Evolutionary conservation across 1,140 invertebrate genomes (phyloP).

Genomic region (Ostrea edulis): DNA sequence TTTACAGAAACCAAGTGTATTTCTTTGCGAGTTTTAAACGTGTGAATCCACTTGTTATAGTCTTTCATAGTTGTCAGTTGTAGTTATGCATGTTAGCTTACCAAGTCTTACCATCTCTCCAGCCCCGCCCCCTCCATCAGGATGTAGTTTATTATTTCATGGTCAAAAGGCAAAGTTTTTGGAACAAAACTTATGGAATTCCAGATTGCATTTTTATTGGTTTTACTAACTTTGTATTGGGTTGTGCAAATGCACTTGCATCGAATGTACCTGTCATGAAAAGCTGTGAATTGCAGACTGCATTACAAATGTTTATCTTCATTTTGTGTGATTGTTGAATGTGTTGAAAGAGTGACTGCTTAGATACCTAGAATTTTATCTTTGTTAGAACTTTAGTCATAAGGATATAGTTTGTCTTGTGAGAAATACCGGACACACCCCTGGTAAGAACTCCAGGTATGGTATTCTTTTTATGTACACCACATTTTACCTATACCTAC

Average conservation of each 20-base stretch:
- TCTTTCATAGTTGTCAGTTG: conserved; percentile 34
- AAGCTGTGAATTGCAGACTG: neutral
- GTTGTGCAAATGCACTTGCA: conserved; percentile 31
- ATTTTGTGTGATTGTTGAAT: conserved; percentile 19
- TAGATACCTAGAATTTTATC: neutral
- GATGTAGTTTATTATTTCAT: neutral
- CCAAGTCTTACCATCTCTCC: neutral
- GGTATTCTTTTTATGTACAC: neutral
- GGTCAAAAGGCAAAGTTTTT: neutral
- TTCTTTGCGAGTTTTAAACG: conserved; percentile 7
- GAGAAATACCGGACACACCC: neutral
- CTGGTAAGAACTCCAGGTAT: neutral
- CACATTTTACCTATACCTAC: neutral
- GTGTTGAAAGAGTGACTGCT: neutral
- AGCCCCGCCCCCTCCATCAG: neutral
- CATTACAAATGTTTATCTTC: conserved; percentile 9
- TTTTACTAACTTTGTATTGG: conserved; percentile 3
- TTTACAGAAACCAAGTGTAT: neutral
- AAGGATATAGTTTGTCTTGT: neutral
- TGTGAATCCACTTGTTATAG: conserved; percentile 37
- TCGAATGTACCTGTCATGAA: conserved; percentile 25
- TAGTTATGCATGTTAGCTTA: conserved; percentile 24
- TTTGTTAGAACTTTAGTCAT: neutral
- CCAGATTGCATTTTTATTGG: conserved; percentile 8
- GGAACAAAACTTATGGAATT: conserved; percentile 20